Conservation (phyloP, 2,113 vertebrate genomes). For the Mus spicilegus region DNA sequence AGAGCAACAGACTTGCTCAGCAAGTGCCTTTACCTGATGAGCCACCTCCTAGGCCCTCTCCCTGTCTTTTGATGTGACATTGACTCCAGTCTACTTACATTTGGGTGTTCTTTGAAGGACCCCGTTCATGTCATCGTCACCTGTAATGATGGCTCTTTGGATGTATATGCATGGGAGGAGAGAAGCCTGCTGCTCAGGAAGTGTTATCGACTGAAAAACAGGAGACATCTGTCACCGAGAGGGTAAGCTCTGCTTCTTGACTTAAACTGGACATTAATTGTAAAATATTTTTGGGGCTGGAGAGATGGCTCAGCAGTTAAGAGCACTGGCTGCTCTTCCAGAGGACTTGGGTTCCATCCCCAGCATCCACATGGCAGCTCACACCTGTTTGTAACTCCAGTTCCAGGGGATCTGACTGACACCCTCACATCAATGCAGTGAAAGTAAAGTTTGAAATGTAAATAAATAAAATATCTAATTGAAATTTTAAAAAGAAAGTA, state of each 20-base stretch:
- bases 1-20: neutral
- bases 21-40: neutral
- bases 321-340: neutral
- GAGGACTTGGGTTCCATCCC: neutral
- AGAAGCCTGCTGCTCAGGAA: neutral
- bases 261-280: neutral
- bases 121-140: neutral
- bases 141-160: neutral
- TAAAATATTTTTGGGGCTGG: neutral
- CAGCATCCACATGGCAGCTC: neutral
- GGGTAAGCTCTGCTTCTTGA: slow-evolving; percentile 31
- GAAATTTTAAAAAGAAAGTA: too few species aligned
- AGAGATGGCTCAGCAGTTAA: too few species aligned
- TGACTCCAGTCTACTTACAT: neutral
- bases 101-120: neutral
- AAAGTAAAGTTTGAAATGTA: too few species aligned
- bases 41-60: neutral
- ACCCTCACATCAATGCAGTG: too few species aligned
- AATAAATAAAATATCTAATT: too few species aligned
- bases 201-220: neutral
- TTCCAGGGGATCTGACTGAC: too few species aligned
- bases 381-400: neutral
- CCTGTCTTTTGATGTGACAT: neutral
- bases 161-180: slow-evolving; percentile 25
- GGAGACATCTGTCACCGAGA: rapidly evolving